Evolutionary conservation across 1,140 invertebrate species (phyloP).

Genomic region (Littorina saxatilis): DNA sequence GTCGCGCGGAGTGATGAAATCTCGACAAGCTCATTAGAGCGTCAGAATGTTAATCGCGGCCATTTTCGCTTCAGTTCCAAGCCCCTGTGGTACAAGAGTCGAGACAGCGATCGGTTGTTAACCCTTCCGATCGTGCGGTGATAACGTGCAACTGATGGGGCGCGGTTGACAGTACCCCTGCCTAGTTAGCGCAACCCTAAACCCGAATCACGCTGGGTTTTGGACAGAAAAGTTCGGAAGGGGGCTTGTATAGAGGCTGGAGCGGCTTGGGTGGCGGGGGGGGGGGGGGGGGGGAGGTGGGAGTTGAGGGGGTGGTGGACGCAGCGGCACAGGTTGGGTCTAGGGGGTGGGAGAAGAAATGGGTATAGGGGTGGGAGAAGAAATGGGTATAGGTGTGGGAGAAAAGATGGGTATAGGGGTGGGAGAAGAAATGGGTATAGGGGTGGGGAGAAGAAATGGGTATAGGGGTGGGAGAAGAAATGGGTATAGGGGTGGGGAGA

Average conservation of each 20-base stretch:
- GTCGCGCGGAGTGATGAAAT: slow-evolving; percentile 16
- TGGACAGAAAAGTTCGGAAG: too few relatives aligned
- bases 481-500: too few relatives aligned
- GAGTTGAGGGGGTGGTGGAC: background rate
- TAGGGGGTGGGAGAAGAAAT: background rate
- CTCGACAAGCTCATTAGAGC: slow-evolving; percentile 26
- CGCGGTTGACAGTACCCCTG: background rate
- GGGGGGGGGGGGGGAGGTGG: background rate
- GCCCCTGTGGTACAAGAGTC: background rate
- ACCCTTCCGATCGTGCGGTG: background rate
- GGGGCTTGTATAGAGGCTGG: background rate
- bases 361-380: background rate
- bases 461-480: too few relatives aligned
- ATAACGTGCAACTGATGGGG: slow-evolving; percentile 8
- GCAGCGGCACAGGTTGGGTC: background rate
- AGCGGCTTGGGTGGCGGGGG: background rate
- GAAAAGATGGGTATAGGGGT: background rate
- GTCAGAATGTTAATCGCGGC: slow-evolving; percentile 28
- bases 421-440: too few relatives aligned
- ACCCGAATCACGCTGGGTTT: background rate
- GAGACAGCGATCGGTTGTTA: background rate
- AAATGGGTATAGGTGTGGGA: background rate
- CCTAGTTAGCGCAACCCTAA: slow-evolving; percentile 3
- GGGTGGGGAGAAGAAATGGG: too few relatives aligned
- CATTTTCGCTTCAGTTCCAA: background rate